A percentile compares a stretch with the other conserved stretches of the same genome.
phyloP scores from a whole-genome alignment of 1,140 invertebrate genomes.

The Dinoponera quadriceps region DNA sequence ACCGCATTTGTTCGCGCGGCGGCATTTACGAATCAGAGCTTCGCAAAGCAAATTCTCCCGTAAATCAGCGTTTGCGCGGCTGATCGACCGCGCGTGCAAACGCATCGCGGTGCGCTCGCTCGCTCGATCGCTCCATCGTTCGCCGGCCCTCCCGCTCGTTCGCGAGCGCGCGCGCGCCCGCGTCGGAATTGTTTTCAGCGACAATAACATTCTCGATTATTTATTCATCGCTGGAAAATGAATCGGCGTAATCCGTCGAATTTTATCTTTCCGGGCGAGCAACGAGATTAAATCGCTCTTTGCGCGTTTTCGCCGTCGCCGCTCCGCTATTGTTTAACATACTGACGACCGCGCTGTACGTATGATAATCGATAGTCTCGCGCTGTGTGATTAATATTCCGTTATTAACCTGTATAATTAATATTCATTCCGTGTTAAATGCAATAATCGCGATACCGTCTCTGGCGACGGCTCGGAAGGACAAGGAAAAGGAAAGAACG shows the following conservation, averaged over 20 bases:
- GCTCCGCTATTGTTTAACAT: slow-evolving; percentile 51
- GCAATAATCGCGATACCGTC: slow-evolving; percentile 21
- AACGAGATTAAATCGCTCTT: slow-evolving; percentile 61
- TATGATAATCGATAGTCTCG: slow-evolving; percentile 53
- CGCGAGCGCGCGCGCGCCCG: not conserved
- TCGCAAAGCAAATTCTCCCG: slow-evolving; percentile 58
- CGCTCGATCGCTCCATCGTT: no score
- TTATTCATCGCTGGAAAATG: slow-evolving; percentile 58
- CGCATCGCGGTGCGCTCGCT: slow-evolving; percentile 30
- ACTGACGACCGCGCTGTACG: slow-evolving; percentile 39
- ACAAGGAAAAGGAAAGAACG: not conserved
- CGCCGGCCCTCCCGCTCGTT: no score
- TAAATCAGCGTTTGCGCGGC: slow-evolving; percentile 61
- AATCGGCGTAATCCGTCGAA: slow-evolving; percentile 43
- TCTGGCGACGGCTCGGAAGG: not conserved
- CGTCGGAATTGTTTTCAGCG: slow-evolving; percentile 53
- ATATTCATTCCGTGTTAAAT: slow-evolving; percentile 45
- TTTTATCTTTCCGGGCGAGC: slow-evolving; percentile 48
- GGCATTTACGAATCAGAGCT: slow-evolving; percentile 60
- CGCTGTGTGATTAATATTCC: slow-evolving; percentile 49
- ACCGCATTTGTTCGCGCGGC: slow-evolving; percentile 53
- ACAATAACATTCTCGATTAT: slow-evolving; percentile 64
- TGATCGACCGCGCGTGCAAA: slow-evolving; percentile 58
- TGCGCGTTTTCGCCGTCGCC: slow-evolving; percentile 31
- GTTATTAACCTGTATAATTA: slow-evolving; percentile 27